phyloP scores from a whole-genome alignment of 2,113 vertebrate genomes.

The Hiodon tergisus region DNA sequence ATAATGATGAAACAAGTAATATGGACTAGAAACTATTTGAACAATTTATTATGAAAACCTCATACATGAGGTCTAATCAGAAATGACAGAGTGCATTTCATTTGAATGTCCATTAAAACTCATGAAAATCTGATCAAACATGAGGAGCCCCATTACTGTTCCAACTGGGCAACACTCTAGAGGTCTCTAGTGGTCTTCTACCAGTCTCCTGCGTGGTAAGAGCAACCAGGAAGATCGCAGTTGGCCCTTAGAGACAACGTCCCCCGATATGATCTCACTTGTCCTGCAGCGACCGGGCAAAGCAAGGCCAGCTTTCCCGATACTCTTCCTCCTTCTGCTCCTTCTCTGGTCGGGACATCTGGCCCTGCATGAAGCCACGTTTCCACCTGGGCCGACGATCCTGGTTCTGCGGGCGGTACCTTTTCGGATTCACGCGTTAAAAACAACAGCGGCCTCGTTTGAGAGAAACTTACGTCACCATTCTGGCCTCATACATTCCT shows the following conservation, averaged over 20 bases:
- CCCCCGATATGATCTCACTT: constrained; percentile 50
- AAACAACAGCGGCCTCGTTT: neutral
- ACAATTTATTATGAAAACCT: neutral
- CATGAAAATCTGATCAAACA: too few species aligned
- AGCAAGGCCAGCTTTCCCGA: constrained; percentile 80
- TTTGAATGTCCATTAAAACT: too few species aligned
- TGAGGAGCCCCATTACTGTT: too few species aligned
- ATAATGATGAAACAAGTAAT: constrained; percentile 5
- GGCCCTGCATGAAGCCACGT: constrained; percentile 82
- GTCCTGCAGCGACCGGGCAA: constrained; percentile 64
- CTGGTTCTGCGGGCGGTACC: constrained; percentile 71
- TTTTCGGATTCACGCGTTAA: constrained; percentile 29
- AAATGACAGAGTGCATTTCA: neutral
- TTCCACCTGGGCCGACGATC: constrained; percentile 70
- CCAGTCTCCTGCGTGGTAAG: too few species aligned
- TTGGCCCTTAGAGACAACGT: too few species aligned
- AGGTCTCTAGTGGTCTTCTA: too few species aligned
- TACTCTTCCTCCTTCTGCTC: constrained; percentile 85
- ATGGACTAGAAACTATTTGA: neutral
- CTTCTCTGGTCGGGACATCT: constrained; percentile 72
- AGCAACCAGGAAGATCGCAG: neutral
- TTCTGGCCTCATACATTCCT: too few species aligned
- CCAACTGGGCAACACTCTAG: too few species aligned
- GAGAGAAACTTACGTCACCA: too few species aligned
- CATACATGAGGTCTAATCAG: neutral